Percentiles rank a stretch among this genome's conserved stretches.
Conservation (phyloP, 2,113 vertebrate species). For the Tursiops truncatus region DNA sequence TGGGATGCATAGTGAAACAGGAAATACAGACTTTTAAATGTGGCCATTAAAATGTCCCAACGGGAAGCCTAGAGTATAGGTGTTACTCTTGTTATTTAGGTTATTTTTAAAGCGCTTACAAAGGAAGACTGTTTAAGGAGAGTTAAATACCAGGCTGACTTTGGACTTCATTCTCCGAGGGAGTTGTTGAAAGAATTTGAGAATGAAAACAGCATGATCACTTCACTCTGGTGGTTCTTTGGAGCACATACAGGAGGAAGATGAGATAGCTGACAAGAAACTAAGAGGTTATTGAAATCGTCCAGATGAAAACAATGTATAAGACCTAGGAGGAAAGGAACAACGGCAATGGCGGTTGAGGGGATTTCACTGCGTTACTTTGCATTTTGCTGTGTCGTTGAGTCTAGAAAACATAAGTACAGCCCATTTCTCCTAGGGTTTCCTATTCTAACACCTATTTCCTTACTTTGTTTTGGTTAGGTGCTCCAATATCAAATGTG, state of each 20-base stretch:
- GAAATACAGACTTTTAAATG: conserved; percentile 24
- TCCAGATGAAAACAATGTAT: not conserved
- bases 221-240: not conserved
- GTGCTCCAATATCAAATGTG: not conserved
- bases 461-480: not conserved
- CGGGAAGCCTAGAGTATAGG: not conserved
- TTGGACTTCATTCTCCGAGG: not conserved
- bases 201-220: fast-evolving
- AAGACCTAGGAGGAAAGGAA: not conserved
- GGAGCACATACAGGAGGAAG: not conserved
- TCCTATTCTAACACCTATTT: not conserved
- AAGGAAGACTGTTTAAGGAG: not conserved
- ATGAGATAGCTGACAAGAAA: not conserved
- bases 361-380: not conserved
- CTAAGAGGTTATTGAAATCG: not conserved
- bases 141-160: not conserved
- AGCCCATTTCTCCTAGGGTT: not conserved
- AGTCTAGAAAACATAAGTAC: not conserved
- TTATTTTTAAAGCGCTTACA: conserved; percentile 6
- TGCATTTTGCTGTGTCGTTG: not conserved
- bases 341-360: not conserved
- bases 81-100: not conserved
- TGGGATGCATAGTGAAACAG: conserved; percentile 68
- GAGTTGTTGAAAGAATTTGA: not conserved
- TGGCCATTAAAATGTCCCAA: not conserved